Evolutionary conservation across 2,797 vertebrate species (phyloP), one percentile per base, ranked within the genome.

Genomic region (Acipenser ruthenus): DNA sequence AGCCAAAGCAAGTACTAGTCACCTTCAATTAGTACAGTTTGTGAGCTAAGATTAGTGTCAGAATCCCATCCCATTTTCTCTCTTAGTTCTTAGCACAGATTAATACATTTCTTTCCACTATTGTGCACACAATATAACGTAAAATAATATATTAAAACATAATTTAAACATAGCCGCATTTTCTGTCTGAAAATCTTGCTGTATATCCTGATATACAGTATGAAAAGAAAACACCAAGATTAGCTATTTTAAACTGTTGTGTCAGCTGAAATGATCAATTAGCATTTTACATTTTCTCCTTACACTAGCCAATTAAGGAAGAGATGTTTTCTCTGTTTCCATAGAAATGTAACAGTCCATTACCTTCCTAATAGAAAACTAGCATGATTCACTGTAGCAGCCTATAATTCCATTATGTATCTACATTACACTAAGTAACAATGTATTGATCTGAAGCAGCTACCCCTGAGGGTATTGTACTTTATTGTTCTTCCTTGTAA

Each of bases 251-350:
- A 64, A 51, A 50, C n/a, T 62, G 23, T 49, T 60, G 23, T 37
- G 50, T 50, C 15, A 68, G 62, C 48, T 13, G 12, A 23, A 47
- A 15, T 80, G 62, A 72, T 74, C 80, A 79, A 66, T 65, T 67
- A 69, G 75, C 77, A 78, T 74, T 73, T 79, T 68, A 68, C 73
- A 70, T 72, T 78, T 77, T 76, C 74, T 82, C 77, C 81, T 71
- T 71, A 13, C 75, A 74, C 71, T 69, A 67, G 74, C 69, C 86
- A 83, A 84, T 86, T 85, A 83, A 77, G 76, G 74, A 74, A 67
- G 59, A 64, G 69, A 70, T 69, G 68, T 67, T 78, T 75, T 69
- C 23, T 56, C 65, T 69, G 83, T 89, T 82, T 63, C 77, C 76
- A 82, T 79, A 77, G 80, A 49, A 67, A 84, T 75, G 72, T 71